Evolutionary conservation across 2,888 invertebrate species (phyloP).

Genomic region (Trisateles emortualis): DNA sequence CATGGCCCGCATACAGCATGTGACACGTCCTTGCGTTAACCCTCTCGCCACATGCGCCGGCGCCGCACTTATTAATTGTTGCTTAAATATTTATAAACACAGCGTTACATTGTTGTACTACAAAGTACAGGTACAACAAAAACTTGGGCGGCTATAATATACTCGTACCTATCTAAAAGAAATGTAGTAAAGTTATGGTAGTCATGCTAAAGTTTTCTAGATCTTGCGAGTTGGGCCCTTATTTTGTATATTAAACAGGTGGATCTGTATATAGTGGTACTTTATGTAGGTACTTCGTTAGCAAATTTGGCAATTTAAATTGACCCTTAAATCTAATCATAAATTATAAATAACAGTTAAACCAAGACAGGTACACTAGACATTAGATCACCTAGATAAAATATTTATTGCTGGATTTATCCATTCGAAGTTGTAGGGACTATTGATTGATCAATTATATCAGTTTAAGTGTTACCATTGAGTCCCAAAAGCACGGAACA

Average conservation of each 20-base stretch:
- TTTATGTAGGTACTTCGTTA: too few relatives aligned
- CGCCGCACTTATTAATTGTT: conserved; percentile 30
- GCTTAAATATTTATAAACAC: conserved; percentile 34
- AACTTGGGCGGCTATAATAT: conserved; percentile 3
- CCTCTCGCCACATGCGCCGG: conserved; percentile 27
- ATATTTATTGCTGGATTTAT: conserved; percentile 32
- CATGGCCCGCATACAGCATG: conserved; percentile 21
- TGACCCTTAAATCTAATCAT: neutral
- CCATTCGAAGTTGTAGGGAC: conserved; percentile 24
- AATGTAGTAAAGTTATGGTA: neutral
- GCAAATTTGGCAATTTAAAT: too few relatives aligned
- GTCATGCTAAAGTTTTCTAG: too few relatives aligned
- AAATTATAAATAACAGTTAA: neutral
- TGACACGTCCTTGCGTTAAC: conserved; percentile 21
- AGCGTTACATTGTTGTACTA: conserved; percentile 6
- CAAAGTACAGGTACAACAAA: conserved; percentile 13
- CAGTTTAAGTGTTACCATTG: neutral
- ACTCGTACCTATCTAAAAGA: neutral
- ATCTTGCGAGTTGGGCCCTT: too few relatives aligned
- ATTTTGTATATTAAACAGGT: too few relatives aligned
- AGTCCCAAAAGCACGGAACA: too few relatives aligned
- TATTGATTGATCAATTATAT: conserved; percentile 42
- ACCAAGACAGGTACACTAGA: conserved; percentile 26
- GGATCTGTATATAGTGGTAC: too few relatives aligned
- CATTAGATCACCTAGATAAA: conserved; percentile 27